phyloP scores from a whole-genome alignment of 2,888 invertebrate genomes.

The Noctua comes region DNA sequence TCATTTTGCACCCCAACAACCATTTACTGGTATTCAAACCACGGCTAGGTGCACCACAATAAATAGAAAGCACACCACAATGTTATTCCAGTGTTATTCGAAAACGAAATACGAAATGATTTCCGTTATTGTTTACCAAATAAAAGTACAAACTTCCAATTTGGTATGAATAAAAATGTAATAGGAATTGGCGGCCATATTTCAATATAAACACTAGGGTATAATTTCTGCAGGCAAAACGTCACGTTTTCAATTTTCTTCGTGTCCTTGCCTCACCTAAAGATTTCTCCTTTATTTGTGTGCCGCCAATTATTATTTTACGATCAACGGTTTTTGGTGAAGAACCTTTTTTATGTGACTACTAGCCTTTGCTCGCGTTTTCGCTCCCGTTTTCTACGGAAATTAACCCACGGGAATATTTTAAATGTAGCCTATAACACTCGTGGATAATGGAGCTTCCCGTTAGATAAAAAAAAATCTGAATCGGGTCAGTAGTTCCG shows the following conservation, averaged over 20 bases:
- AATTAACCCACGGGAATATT: too few relatives aligned
- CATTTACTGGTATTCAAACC: constrained; percentile 18
- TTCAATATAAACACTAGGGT: constrained; percentile 58
- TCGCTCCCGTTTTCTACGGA: too few relatives aligned
- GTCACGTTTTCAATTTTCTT: constrained; percentile 76
- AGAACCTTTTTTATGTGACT: constrained; percentile 4
- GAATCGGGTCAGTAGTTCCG: too few relatives aligned
- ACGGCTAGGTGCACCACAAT: constrained; percentile 12
- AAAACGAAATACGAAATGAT: constrained; percentile 30
- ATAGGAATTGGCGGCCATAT: constrained; percentile 40
- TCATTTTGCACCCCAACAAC: background rate
- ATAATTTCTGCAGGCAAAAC: constrained; percentile 58
- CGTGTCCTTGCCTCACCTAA: constrained; percentile 58
- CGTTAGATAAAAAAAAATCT: too few relatives aligned
- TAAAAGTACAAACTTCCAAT: constrained; percentile 34
- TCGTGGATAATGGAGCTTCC: too few relatives aligned
- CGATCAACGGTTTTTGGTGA: constrained; percentile 23
- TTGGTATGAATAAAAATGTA: constrained; percentile 37
- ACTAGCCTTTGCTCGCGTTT: too few relatives aligned
- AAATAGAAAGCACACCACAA: constrained; percentile 41
- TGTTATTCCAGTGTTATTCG: constrained; percentile 33
- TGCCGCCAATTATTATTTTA: constrained; percentile 67
- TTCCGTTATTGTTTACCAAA: constrained; percentile 29
- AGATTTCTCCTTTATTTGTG: constrained; percentile 65
- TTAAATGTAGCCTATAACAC: too few relatives aligned